Percentiles rank a stretch among this genome's conserved stretches.
Evolutionary conservation across 1,140 invertebrate species (phyloP).

Genomic region (Macrocentrus cingulum): DNA sequence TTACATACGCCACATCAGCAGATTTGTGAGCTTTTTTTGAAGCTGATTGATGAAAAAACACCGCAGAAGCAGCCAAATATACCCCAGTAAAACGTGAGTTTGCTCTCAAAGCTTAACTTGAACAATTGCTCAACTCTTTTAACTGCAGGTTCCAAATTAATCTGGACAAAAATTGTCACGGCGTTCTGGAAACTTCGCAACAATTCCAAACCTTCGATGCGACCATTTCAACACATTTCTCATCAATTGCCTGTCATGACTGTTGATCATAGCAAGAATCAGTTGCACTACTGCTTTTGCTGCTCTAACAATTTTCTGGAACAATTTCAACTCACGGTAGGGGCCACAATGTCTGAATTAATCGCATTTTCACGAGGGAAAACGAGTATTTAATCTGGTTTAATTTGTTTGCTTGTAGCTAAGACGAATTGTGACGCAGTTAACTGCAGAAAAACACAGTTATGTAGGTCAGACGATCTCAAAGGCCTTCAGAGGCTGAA

Average conservation of each 20-base stretch:
- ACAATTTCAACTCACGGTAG: constrained; percentile 76
- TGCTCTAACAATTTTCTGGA: constrained; percentile 79
- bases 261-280: constrained; percentile 83
- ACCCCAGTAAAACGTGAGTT: constrained; percentile 70
- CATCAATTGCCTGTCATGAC: constrained; percentile 74
- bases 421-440: constrained; percentile 71
- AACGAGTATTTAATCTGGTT: not conserved
- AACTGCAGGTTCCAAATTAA: constrained; percentile 63
- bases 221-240: constrained; percentile 70
- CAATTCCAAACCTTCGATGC: constrained; percentile 60
- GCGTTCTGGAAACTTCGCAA: constrained; percentile 61
- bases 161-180: constrained; percentile 70
- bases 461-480: constrained; percentile 63
- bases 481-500: constrained; percentile 73
- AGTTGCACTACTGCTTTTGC: constrained; percentile 75
- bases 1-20: no score
- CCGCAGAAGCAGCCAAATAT: constrained; percentile 80
- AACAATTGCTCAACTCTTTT: no score
- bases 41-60: constrained; percentile 73
- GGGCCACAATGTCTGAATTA: constrained; percentile 38
- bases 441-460: constrained; percentile 76
- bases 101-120: no score
- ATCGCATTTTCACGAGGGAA: not conserved
- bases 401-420: constrained; percentile 54
- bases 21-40: no score